Evolutionary conservation across 2,113 vertebrate genomes (phyloP), one percentile per base, ranked within the genome.

Genomic region (Calyptomena viridis): DNA sequence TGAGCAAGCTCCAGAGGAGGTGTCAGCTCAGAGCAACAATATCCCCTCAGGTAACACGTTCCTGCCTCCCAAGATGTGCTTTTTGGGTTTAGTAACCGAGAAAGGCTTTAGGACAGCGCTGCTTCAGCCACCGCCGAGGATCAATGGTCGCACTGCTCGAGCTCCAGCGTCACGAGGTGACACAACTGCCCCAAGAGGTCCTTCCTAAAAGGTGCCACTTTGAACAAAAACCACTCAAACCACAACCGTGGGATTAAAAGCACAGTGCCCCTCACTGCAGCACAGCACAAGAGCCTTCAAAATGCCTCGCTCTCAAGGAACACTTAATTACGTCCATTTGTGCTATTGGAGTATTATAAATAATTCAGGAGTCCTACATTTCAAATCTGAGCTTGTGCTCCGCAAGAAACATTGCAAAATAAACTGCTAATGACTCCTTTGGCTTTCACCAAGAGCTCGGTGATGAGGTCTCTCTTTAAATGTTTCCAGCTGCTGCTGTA

Each of bases 11-110:
- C 31, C 56, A 50, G 16, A 62, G 39, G 27, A n/a, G 0, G 2
- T 1, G 19, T 3, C 74, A 55, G 33, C 21, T 23, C 17, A 24
- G 14, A 50, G 59, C 56, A 74, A 7, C n/a, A 60, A 1, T 37
- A 30, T 1, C 6, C 3, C 2, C 44, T 83, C 69, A 31, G 39
- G 33, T 1, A 40, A 18, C 3, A 2, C 0, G 0, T 17, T 56
- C 27, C 5, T 15, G 37, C 27, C 44, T 44, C 19, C 35, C 80
- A 19, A 46, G 35, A 46, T 0, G 13, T 2, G 28, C 6, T 11
- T 4, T 63, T 30, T 13, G 40, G 20, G 49, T 37, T 81, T 7
- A 23, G 33, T 3, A 68, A 9, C 25, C 2, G 52, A 37, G 17
- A 52, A 28, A 22, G 2, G 44, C 71, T 76, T 31, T 3, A 40